phyloP scores from a whole-genome alignment of 1,140 invertebrate species.

The Arctopsyche grandis region DNA sequence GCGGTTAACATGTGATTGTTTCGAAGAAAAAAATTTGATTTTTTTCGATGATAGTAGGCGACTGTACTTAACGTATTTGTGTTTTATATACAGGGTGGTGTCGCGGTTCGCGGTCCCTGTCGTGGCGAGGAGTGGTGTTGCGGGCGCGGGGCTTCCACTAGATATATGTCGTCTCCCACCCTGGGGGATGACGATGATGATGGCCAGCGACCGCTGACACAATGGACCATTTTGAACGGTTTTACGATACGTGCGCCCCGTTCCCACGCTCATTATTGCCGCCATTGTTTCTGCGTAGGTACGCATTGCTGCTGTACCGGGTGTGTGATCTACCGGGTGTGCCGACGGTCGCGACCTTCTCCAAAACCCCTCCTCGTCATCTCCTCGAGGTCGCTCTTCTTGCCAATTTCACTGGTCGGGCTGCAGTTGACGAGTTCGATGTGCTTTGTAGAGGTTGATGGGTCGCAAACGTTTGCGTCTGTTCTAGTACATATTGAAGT shows the following conservation, averaged over 20 bases:
- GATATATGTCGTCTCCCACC: slow-evolving; percentile 41
- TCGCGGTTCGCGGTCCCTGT: background rate
- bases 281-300: slow-evolving; percentile 17
- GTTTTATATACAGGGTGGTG: no score
- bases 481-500: no score
- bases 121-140: background rate
- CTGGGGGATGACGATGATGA: slow-evolving; percentile 6
- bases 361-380: background rate
- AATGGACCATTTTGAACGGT: slow-evolving; percentile 28
- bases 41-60: no score
- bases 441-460: no score
- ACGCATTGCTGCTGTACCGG: background rate
- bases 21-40: no score
- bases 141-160: background rate
- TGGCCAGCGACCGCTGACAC: slow-evolving; percentile 10
- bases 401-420: no score
- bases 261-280: slow-evolving; percentile 34
- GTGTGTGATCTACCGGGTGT: slow-evolving; percentile 38
- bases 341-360: slow-evolving; percentile 12
- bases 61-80: no score
- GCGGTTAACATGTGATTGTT: no score
- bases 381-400: no score
- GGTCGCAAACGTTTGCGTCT: no score
- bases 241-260: slow-evolving; percentile 20
- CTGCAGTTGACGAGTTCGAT: no score